These are phyloP conservation scores for Cydia strobilella DNA, from an alignment of 1,140 invertebrate genomes.

Conservation along the genomic window DNA sequence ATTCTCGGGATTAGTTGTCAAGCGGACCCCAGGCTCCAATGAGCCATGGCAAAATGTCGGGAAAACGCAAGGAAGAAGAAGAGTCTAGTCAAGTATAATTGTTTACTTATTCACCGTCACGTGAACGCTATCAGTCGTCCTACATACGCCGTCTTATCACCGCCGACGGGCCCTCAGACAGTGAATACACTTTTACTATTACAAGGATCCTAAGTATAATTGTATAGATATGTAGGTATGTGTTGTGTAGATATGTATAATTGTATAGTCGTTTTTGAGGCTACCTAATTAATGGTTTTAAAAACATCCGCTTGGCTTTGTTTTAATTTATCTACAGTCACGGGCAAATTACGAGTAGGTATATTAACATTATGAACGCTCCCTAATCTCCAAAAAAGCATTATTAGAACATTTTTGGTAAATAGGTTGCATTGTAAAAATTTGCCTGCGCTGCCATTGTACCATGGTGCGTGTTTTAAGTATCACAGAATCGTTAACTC, in stretches of 20 bases:
- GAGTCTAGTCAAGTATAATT: not conserved
- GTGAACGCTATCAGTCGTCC: slow-evolving; percentile 15
- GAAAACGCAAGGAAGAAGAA: no score
- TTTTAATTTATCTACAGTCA: not conserved
- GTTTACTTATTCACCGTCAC: slow-evolving; percentile 7
- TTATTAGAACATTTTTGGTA: no score
- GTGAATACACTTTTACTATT: slow-evolving; percentile 31
- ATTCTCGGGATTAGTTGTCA: no score
- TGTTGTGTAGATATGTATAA: no score
- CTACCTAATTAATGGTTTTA: not conserved
- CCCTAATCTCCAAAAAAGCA: not conserved
- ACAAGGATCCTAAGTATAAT: no score
- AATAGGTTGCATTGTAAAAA: no score
- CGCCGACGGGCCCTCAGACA: not conserved
- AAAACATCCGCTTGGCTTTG: slow-evolving; percentile 17
- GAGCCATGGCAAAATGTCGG: no score
- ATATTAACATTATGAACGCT: not conserved
- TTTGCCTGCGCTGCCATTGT: no score
- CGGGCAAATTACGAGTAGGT: not conserved
- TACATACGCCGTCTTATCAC: slow-evolving; percentile 9
- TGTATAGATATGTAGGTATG: no score
- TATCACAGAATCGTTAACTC: not conserved
- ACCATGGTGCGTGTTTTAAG: not conserved
- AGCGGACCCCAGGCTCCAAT: no score
- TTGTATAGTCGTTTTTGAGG: not conserved